These are phyloP conservation scores for Lycia hirtaria DNA, from an alignment of 2,888 invertebrate species.

Conservation along the genomic window DNA sequence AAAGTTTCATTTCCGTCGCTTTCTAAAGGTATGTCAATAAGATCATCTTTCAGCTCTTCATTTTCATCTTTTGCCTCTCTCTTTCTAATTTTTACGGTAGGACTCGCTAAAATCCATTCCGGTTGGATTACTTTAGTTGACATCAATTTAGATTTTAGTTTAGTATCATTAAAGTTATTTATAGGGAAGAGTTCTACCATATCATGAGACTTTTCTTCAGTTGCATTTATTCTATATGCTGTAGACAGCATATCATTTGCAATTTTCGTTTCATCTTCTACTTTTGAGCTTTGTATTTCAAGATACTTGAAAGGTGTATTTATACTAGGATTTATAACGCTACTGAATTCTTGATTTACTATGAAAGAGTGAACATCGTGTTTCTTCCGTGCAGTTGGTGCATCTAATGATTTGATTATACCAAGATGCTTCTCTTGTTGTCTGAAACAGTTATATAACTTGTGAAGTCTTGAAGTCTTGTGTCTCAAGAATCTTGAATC, in stretches of 20 bases:
- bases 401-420: slow-evolving; percentile 84
- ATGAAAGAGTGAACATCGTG: slow-evolving; percentile 80
- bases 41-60: slow-evolving; percentile 60
- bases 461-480: no score
- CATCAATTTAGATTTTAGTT: slow-evolving; percentile 53
- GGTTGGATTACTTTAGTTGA: slow-evolving; percentile 64
- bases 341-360: slow-evolving; percentile 63
- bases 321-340: slow-evolving; percentile 48
- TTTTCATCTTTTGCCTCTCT: slow-evolving; percentile 64
- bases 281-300: slow-evolving; percentile 61
- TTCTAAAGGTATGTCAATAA: slow-evolving; percentile 76
- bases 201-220: slow-evolving; percentile 33
- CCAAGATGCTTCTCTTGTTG: slow-evolving; percentile 94
- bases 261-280: slow-evolving; percentile 41
- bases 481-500: no score
- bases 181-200: slow-evolving; percentile 54
- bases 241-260: slow-evolving; percentile 41
- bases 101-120: slow-evolving; percentile 74
- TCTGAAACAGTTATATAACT: slow-evolving; percentile 83
- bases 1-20: slow-evolving; percentile 70
- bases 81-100: slow-evolving; percentile 66
- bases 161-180: slow-evolving; percentile 49
- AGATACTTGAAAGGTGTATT: slow-evolving; percentile 63
- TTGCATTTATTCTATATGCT: slow-evolving; percentile 19
- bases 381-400: slow-evolving; percentile 74